These are phyloP conservation scores for Phyllopteryx taeniolatus DNA, from an alignment of 2,113 vertebrate species.

Conservation along the genomic window DNA sequence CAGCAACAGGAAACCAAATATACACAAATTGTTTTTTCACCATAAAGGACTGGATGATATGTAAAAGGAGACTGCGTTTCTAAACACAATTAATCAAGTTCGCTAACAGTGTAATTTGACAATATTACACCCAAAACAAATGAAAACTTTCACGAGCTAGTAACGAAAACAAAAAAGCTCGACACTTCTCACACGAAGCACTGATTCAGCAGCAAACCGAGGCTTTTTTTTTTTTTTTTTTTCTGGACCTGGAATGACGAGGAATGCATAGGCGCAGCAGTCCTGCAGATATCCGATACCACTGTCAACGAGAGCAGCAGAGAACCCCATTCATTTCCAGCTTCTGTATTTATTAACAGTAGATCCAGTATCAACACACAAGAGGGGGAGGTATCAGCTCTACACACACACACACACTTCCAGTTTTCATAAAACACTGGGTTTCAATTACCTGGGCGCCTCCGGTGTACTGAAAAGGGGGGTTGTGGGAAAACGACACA, in stretches of 20 bases:
- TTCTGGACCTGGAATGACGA: constrained; percentile 43
- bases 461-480: constrained; percentile 12
- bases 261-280: constrained; percentile 67
- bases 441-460: constrained; percentile 55
- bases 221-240: constrained; percentile 43
- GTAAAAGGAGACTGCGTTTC: constrained; percentile 36
- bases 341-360: constrained; percentile 68
- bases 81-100: background rate
- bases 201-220: constrained; percentile 47
- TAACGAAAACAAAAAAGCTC: background rate
- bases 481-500: constrained; percentile 34
- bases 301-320: constrained; percentile 51
- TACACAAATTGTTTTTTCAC: constrained; percentile 23
- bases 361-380: constrained; percentile 57
- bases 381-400: constrained; percentile 31
- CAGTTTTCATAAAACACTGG: constrained; percentile 60
- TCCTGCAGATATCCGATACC: constrained; percentile 58
- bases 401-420: constrained; percentile 50
- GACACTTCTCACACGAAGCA: constrained; percentile 35
- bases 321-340: constrained; percentile 61
- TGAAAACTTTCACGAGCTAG: background rate
- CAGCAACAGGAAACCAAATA: constrained; percentile 48
- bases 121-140: background rate
- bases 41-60: constrained; percentile 15
- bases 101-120: background rate